Percentiles rank a stretch among this genome's conserved stretches.
phyloP scores from a whole-genome alignment of 2,113 vertebrate species.

The Cygnus atratus region DNA sequence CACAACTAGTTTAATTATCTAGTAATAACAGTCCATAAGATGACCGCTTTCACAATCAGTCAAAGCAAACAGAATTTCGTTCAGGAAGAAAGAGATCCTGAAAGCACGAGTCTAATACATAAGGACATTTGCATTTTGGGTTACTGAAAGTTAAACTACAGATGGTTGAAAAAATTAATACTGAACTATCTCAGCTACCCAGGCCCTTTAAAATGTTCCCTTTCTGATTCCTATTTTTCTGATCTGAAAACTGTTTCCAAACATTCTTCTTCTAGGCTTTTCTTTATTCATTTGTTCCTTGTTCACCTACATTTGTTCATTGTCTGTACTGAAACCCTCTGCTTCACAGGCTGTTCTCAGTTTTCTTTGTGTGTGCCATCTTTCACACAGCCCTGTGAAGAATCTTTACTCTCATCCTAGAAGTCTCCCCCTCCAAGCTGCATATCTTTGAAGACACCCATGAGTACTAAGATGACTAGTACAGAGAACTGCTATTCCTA shows the following conservation, averaged over 20 bases:
- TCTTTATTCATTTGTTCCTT: neutral
- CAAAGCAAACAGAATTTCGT: neutral
- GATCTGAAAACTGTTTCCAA: neutral
- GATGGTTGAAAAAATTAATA: neutral
- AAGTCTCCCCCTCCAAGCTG: neutral
- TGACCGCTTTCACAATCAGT: neutral
- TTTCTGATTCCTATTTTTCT: neutral
- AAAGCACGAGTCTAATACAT: neutral
- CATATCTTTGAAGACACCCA: neutral
- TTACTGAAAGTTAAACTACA: neutral
- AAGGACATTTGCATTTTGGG: neutral
- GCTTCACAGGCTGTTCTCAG: neutral
- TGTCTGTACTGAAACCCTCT: neutral
- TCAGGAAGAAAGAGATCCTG: neutral
- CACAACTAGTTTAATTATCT: neutral
- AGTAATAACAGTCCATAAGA: neutral
- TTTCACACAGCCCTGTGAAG: neutral
- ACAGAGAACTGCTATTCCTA: neutral
- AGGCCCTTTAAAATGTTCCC: neutral
- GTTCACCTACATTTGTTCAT: neutral
- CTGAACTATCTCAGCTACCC: neutral
- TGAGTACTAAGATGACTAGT: neutral
- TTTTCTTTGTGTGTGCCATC: fast-evolving
- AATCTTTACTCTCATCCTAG: neutral
- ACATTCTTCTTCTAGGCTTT: neutral